Conservation (phyloP, 2,113 vertebrate species). For the Gulo gulo region DNA sequence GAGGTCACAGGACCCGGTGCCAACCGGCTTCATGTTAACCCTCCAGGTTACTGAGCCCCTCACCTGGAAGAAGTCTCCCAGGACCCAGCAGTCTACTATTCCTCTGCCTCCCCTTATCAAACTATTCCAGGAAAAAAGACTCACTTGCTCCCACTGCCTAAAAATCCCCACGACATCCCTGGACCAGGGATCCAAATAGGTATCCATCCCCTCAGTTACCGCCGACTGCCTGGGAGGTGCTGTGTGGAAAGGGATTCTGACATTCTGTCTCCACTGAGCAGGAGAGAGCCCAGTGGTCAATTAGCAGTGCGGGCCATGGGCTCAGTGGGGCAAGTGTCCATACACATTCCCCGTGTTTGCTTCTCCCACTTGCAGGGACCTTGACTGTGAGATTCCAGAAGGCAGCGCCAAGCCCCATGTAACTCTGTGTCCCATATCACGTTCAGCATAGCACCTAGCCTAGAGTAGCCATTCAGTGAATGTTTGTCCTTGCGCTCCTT, state of each 20-base stretch:
- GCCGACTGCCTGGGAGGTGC: neutral
- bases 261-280: neutral
- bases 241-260: neutral
- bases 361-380: neutral
- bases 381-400: neutral
- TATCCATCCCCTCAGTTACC: neutral
- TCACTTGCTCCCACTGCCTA: neutral
- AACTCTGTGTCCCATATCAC: fast-evolving
- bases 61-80: neutral
- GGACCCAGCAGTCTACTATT: neutral
- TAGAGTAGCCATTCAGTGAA: neutral
- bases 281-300: neutral
- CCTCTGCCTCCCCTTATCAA: neutral
- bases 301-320: neutral
- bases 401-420: neutral
- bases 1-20: neutral
- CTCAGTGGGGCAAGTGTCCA: neutral
- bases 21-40: neutral
- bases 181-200: neutral
- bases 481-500: neutral
- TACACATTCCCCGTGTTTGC: neutral
- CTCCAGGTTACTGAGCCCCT: neutral
- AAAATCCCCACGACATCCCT: neutral
- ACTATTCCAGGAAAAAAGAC: neutral
- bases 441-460: neutral